A percentile compares a stretch with the other conserved stretches of the same genome.
Evolutionary conservation across 2,113 vertebrate genomes (phyloP).

Genomic region (Pyxicephalus adspersus): DNA sequence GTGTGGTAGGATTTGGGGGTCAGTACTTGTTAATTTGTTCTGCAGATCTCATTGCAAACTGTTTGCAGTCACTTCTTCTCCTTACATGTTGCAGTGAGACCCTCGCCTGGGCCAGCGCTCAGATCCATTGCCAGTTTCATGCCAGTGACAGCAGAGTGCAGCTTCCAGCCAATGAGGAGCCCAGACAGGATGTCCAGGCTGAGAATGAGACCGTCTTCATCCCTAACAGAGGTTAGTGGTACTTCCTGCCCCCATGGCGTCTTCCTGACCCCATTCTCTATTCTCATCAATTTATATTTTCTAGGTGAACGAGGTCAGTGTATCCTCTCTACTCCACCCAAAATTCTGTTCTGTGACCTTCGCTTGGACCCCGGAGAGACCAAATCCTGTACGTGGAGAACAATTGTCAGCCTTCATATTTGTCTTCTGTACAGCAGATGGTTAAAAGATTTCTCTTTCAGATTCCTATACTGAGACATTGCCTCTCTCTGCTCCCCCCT

Average conservation of each 20-base stretch:
- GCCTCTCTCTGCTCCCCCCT: constrained; percentile 89
- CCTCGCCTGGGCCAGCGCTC: constrained; percentile 95
- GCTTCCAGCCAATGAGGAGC: constrained; percentile 82
- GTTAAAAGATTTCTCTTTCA: constrained; percentile 62
- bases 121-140: constrained; percentile 98
- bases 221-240: constrained; percentile 87
- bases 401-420: too few species aligned
- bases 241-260: too few species aligned
- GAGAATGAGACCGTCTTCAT: constrained; percentile 95
- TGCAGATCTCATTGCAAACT: too few species aligned
- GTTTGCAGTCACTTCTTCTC: too few species aligned
- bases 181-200: constrained; percentile 92
- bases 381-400: constrained; percentile 78
- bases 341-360: constrained; percentile 97
- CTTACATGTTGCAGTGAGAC: constrained; percentile 73
- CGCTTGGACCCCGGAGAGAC: constrained; percentile 93
- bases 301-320: constrained; percentile 95
- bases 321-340: constrained; percentile 94
- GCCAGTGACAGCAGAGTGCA: constrained; percentile 90
- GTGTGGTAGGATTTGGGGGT: too few species aligned
- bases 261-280: background rate
- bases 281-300: constrained; percentile 18
- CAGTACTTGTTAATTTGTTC: too few species aligned
- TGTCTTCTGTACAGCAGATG: background rate
- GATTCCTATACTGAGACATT: constrained; percentile 92